Percentiles rank a stretch among this genome's conserved stretches.
phyloP scores from a whole-genome alignment of 2,797 vertebrate species.

The Mormyrops boulengeri region DNA sequence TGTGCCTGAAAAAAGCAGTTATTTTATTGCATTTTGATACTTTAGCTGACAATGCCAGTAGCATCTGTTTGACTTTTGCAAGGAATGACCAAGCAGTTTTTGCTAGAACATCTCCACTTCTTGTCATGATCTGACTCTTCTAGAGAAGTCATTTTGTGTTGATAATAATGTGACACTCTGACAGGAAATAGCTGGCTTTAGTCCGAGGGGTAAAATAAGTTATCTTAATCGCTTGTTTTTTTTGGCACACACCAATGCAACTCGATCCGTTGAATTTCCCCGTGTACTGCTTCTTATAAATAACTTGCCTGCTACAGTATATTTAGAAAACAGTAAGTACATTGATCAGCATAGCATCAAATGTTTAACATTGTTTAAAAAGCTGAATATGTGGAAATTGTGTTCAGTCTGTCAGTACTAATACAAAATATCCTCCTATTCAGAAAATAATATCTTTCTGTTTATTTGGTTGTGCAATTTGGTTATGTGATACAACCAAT shows the following conservation, averaged over 20 bases:
- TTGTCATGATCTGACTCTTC: background rate
- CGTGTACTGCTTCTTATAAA: background rate
- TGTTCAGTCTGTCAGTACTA: background rate
- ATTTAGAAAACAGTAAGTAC: background rate
- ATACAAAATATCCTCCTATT: background rate
- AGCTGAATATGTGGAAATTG: background rate
- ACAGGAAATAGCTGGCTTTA: background rate
- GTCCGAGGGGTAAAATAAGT: background rate
- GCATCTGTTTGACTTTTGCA: background rate
- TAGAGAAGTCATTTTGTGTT: background rate
- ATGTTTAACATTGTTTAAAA: background rate
- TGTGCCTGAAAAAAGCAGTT: background rate
- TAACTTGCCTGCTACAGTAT: background rate
- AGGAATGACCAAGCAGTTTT: background rate
- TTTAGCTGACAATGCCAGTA: background rate
- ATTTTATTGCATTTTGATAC: background rate
- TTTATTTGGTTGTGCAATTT: background rate
- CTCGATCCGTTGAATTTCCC: background rate
- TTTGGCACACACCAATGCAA: background rate
- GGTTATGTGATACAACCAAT: background rate
- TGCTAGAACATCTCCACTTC: background rate
- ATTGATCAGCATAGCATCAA: background rate
- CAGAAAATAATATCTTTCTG: background rate
- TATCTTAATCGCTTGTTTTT: background rate
- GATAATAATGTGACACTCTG: background rate